phyloP scores from a whole-genome alignment of 1,140 invertebrate species.

The Gryllus bimaculatus region DNA sequence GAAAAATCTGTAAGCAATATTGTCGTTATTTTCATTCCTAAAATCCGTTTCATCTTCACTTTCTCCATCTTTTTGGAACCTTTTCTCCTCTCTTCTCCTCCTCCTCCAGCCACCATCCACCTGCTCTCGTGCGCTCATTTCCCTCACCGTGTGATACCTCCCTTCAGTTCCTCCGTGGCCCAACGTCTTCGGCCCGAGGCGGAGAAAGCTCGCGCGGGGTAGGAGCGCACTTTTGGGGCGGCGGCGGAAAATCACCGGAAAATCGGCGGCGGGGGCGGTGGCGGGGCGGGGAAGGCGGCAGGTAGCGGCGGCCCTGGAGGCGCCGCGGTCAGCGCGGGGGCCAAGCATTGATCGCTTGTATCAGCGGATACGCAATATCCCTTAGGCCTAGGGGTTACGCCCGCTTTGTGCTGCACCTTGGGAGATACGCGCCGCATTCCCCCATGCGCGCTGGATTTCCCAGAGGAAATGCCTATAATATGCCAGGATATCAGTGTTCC shows the following conservation, averaged over 20 bases:
- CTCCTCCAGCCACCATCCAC: not conserved
- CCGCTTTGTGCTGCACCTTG: not conserved
- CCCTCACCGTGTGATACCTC: not conserved
- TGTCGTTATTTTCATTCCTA: too few relatives aligned
- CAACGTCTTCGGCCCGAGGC: not conserved
- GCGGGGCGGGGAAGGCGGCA: too few relatives aligned
- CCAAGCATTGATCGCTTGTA: not conserved
- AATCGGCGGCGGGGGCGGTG: too few relatives aligned
- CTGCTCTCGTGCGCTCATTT: not conserved
- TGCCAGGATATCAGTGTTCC: not conserved
- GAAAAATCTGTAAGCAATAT: too few relatives aligned
- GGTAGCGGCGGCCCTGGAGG: too few relatives aligned
- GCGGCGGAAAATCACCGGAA: not conserved
- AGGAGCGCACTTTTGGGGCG: not conserved
- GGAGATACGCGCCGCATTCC: not conserved
- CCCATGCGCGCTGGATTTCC: not conserved
- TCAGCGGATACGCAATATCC: constrained; percentile 3
- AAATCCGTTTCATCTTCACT: too few relatives aligned
- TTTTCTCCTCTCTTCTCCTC: too few relatives aligned
- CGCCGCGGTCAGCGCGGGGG: not conserved
- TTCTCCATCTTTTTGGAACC: too few relatives aligned
- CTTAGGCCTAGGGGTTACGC: not conserved
- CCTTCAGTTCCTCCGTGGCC: not conserved
- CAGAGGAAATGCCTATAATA: not conserved
- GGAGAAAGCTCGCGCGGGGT: too few relatives aligned